These are phyloP conservation scores for Echinometra lucunter DNA, from an alignment of 53 echinoderm and acorn worm species.

Conservation along the genomic window DNA sequence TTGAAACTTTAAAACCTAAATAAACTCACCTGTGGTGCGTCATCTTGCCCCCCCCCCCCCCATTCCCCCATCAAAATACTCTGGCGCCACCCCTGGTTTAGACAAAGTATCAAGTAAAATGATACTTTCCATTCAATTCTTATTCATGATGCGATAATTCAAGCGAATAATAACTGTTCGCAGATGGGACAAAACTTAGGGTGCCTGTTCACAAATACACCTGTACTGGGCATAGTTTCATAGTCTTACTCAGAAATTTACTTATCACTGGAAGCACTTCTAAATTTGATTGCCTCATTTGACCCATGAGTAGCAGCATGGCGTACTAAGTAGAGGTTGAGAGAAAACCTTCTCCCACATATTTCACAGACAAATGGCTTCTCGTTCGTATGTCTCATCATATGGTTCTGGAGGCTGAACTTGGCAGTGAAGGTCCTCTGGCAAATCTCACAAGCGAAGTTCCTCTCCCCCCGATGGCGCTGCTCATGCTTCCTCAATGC, in stretches of 20 bases:
- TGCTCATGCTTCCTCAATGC: background rate
- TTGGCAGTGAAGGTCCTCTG: background rate
- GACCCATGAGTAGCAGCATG: background rate
- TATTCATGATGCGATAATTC: no score
- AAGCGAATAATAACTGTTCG: no score
- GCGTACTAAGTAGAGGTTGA: background rate
- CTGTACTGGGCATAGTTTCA: background rate
- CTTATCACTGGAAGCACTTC: background rate
- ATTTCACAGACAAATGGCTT: slow-evolving; percentile 7
- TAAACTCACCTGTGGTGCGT: no score
- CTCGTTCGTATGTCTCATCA: slow-evolving; percentile 24
- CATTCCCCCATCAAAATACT: no score
- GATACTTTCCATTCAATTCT: no score
- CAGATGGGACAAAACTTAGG: no score
- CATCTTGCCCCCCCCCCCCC: no score
- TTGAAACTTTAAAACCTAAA: no score
- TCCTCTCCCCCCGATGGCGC: slow-evolving; percentile 16
- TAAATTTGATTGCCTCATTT: background rate
- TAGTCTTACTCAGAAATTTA: background rate
- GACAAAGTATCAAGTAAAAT: no score
- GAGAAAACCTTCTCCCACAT: slow-evolving; percentile 13
- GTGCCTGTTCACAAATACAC: background rate
- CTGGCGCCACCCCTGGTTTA: no score
- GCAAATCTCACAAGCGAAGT: slow-evolving; percentile 33
- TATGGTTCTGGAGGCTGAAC: background rate